A percentile compares a stretch with the other conserved stretches of the same genome.
These are phyloP conservation scores for Nibea albiflora DNA, from an alignment of 2,113 vertebrate species.

Conservation along the genomic window DNA sequence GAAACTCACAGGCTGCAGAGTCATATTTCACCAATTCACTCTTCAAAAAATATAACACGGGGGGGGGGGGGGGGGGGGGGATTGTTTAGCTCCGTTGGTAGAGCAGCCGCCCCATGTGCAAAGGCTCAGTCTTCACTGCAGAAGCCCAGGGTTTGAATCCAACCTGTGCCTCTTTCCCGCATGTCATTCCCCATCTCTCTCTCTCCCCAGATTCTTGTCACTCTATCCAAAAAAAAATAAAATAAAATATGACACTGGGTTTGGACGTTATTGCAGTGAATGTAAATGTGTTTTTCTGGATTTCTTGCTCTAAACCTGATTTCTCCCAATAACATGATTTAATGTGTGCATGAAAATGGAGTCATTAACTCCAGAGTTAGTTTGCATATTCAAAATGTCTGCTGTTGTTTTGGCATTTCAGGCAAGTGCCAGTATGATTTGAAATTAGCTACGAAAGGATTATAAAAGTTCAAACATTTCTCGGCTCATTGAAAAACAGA, in stretches of 20 bases:
- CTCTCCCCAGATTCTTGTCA: no score
- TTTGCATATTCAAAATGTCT: conserved; percentile 33
- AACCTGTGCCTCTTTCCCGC: no score
- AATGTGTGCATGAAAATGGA: conserved; percentile 37
- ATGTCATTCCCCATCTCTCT: no score
- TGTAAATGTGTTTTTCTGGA: conserved; percentile 31
- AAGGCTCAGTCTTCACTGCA: no score
- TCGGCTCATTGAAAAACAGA: not conserved
- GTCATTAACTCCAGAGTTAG: conserved; percentile 22
- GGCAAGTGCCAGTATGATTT: not conserved
- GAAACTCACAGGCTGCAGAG: conserved; percentile 1
- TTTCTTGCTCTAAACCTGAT: conserved; percentile 33
- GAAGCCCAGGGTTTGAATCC: no score
- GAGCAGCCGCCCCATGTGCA: no score
- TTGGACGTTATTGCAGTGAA: conserved; percentile 14
- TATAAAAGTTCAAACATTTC: not conserved
- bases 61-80: no score
- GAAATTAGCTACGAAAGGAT: conserved; percentile 2
- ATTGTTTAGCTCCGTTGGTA: no score
- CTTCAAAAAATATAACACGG: not conserved
- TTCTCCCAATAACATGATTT: conserved; percentile 33
- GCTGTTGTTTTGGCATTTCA: conserved; percentile 20
- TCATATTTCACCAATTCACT: conserved; percentile 4
- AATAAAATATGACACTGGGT: not conserved
- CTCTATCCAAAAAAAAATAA: no score